Evolutionary conservation across 2,888 invertebrate species (phyloP), one percentile per base, ranked within the genome.

Genomic region (Boloria selene): DNA sequence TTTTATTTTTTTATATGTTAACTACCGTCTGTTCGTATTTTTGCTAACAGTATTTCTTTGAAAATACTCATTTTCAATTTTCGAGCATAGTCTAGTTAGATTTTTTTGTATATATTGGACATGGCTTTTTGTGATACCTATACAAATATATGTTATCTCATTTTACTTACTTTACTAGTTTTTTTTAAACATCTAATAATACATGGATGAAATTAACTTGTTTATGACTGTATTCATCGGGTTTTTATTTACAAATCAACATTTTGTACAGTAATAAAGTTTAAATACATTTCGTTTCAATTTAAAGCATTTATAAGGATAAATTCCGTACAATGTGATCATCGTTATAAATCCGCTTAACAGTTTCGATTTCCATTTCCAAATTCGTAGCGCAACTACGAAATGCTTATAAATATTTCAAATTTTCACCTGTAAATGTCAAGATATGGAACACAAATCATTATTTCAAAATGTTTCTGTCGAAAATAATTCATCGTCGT

Each of bases 381-480:
- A 53, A 55, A 52, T 61, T 54, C 31, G 38, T 47, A 64, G 26
- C 14, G 53, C 54, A 64, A 53, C 53, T 61, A 55, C 47, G 38
- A 52, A 68, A 45, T 69, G 63, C 17, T 42, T 62, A 66, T 69
- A 58, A 70, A 70, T 64, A 70, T 64, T 61, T 65, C 58, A 72
- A 74, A 70, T 71, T 72, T 72, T 70, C 70, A 64, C 51, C 60
- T 65, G 68, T 72, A 74, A 80, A 79, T 74, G 73, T 72, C 79
- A 70, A 76, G 81, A 80, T 80, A 81, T 80, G 78, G 80, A 76
- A 79, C 74, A 73, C 76, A 75, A 79, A 80, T 67, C 77, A 74
- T 77, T 76, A 78, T 77, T 82, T 45, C 44, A 45, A 55, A 52
- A 18, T 42, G 18, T n/a, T 38, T 0, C 10, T 38, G 10, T 38